Evolutionary conservation across 2,797 vertebrate species (phyloP).

Genomic region (Trachurus trachurus): DNA sequence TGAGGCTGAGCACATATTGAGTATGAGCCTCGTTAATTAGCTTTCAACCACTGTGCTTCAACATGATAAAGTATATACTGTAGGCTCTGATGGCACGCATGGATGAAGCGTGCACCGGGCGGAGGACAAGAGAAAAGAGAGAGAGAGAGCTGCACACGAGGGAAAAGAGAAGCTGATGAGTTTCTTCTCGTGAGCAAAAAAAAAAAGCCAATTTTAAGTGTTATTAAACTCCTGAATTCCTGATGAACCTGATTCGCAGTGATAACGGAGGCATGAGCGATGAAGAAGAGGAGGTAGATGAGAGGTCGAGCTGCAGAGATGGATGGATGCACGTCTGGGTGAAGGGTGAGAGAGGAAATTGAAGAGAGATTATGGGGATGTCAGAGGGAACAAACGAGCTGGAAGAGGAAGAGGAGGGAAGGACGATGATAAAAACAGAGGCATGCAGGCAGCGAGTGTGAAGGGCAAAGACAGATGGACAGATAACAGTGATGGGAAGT

Average conservation of each 20-base stretch:
- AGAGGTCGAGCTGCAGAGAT: conserved; percentile 33
- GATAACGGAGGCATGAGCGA: background rate
- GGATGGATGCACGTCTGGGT: conserved; percentile 48
- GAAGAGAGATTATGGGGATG: conserved; percentile 45
- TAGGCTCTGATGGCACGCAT: conserved; percentile 52
- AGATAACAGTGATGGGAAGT: conserved; percentile 18
- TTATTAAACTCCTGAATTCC: conserved; percentile 18
- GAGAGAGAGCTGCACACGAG: background rate
- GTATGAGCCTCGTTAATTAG: conserved; percentile 72
- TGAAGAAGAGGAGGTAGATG: conserved; percentile 16
- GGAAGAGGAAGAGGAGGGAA: conserved; percentile 35
- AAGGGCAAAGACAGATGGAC: conserved; percentile 50
- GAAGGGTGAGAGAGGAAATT: conserved; percentile 64
- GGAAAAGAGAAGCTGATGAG: background rate
- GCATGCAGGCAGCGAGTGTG: background rate
- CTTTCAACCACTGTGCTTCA: conserved; percentile 65
- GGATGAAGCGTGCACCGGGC: conserved; percentile 26
- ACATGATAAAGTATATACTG: conserved; percentile 59
- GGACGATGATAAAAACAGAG: conserved; percentile 20
- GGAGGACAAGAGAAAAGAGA: conserved; percentile 1
- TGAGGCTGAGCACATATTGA: conserved; percentile 47
- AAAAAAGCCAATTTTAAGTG: background rate
- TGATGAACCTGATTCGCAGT: background rate
- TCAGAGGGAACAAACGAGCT: conserved; percentile 55
- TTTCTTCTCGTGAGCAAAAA: conserved; percentile 13